A percentile compares a stretch with the other conserved stretches of the same genome.
phyloP scores from a whole-genome alignment of 1,140 invertebrate species.

The Drosophila azteca region DNA sequence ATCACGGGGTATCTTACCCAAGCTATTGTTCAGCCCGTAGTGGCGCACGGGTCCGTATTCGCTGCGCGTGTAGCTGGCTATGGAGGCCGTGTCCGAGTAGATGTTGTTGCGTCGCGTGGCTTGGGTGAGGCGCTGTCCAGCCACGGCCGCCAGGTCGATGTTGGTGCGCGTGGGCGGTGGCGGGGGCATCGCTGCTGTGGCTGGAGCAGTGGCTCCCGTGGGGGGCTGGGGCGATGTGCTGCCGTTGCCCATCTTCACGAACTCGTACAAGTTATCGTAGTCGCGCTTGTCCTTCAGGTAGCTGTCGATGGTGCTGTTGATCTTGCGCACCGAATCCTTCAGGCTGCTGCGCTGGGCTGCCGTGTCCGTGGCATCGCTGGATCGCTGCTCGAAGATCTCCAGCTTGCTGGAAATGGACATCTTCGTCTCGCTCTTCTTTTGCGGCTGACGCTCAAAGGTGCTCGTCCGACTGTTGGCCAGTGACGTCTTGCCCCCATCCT shows the following conservation, averaged over 20 bases:
- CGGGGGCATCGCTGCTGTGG: conserved; percentile 59
- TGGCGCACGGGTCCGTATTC: conserved; percentile 75
- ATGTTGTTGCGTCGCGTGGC: conserved; percentile 53
- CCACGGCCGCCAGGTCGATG: conserved; percentile 58
- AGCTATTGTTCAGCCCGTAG: conserved; percentile 76
- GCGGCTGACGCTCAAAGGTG: conserved; percentile 66
- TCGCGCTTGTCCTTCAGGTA: conserved; percentile 83
- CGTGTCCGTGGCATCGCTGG: conserved; percentile 47
- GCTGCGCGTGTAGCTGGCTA: conserved; percentile 80
- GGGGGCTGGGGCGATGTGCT: conserved; percentile 23
- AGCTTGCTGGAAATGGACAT: conserved; percentile 75
- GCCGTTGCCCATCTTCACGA: conserved; percentile 71
- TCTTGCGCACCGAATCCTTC: conserved; percentile 83
- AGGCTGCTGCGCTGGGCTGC: conserved; percentile 70
- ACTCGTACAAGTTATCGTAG: conserved; percentile 81
- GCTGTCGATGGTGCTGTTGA: conserved; percentile 82
- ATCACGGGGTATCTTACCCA: conserved; percentile 53
- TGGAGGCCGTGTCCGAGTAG: conserved; percentile 81
- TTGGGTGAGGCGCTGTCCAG: conserved; percentile 59
- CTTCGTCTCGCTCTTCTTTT: conserved; percentile 72
- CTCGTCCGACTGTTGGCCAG: conserved; percentile 64
- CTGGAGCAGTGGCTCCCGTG: conserved; percentile 23
- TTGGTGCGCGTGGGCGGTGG: conserved; percentile 67
- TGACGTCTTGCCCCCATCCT: conserved; percentile 33
- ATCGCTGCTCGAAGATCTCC: conserved; percentile 77